A percentile compares a stretch with the other conserved stretches of the same genome.
Evolutionary conservation across 1,140 invertebrate genomes (phyloP).

Genomic region (Lineus longissimus): DNA sequence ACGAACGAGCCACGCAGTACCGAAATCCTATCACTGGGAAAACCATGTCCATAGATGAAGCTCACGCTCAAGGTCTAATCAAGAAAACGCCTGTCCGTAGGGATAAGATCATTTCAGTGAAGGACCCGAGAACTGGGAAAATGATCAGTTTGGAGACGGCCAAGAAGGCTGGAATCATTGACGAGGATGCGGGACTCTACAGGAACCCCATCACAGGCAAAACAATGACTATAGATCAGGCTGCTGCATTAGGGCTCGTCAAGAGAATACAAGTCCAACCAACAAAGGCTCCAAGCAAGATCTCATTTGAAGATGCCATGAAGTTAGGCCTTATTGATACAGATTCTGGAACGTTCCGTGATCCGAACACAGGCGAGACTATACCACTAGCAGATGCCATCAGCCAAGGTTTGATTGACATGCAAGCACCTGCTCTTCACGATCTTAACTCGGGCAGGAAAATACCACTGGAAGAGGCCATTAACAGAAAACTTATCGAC

Average conservation of each 20-base stretch:
- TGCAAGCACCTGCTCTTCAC: constrained; percentile 62
- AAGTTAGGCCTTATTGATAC: constrained; percentile 75
- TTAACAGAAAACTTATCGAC: constrained; percentile 50
- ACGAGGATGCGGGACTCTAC: constrained; percentile 77
- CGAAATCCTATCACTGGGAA: constrained; percentile 26
- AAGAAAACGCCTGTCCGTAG: constrained; percentile 1
- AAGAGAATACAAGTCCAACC: too few species aligned
- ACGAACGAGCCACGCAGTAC: constrained; percentile 57
- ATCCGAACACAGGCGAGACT: constrained; percentile 71
- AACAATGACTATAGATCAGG: constrained; percentile 33
- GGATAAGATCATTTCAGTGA: neutral
- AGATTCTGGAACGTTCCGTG: constrained; percentile 68
- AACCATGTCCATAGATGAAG: constrained; percentile 57
- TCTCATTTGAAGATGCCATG: constrained; percentile 36
- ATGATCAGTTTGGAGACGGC: constrained; percentile 66
- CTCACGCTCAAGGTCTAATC: constrained; percentile 61
- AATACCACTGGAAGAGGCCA: constrained; percentile 44
- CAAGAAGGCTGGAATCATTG: constrained; percentile 66
- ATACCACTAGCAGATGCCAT: constrained; percentile 80
- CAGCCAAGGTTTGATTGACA: constrained; percentile 61
- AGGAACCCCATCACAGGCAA: constrained; percentile 69
- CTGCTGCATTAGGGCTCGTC: constrained; percentile 34
- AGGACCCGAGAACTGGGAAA: constrained; percentile 63
- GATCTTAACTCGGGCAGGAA: constrained; percentile 31
- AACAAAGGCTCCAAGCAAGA: neutral